Conservation (phyloP, 30 jellyfish, hydroid and myxozoan species). For the Aurelia aurita region DNA sequence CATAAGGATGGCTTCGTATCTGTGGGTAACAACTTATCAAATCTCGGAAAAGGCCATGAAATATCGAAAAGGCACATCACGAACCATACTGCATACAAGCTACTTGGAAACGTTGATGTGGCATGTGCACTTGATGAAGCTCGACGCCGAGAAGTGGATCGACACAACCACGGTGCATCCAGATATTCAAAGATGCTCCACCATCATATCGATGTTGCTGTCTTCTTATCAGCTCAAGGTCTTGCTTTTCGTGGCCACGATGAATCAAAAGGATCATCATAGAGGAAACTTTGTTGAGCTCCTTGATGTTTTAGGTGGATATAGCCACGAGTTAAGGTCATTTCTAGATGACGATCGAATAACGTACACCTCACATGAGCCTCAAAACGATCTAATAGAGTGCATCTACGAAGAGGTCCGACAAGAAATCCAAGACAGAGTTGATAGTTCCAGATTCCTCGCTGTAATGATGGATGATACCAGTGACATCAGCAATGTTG, state of each 20-base stretch:
- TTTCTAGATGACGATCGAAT: constrained; percentile 15
- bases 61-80: too few relatives aligned
- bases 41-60: too few relatives aligned
- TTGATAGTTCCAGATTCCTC: constrained; percentile 3
- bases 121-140: neutral
- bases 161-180: neutral
- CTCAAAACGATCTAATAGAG: too few relatives aligned
- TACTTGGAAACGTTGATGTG: neutral
- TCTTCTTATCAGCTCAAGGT: too few relatives aligned
- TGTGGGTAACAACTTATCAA: too few relatives aligned
- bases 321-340: constrained; percentile 21
- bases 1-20: too few relatives aligned
- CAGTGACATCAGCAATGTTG: too few relatives aligned
- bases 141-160: too few relatives aligned
- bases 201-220: too few relatives aligned
- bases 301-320: constrained; percentile 3
- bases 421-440: constrained; percentile 16
- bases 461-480: too few relatives aligned
- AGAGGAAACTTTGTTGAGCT: constrained; percentile 23
- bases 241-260: constrained; percentile 23
- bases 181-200: neutral
- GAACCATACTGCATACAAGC: neutral
- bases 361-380: constrained; percentile 32
- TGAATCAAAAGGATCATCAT: constrained; percentile 17
- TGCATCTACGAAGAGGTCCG: constrained; percentile 21